Base-by-base conservation (phyloP, 1,140 invertebrate species). In the Solenopsis fugax region DNA sequence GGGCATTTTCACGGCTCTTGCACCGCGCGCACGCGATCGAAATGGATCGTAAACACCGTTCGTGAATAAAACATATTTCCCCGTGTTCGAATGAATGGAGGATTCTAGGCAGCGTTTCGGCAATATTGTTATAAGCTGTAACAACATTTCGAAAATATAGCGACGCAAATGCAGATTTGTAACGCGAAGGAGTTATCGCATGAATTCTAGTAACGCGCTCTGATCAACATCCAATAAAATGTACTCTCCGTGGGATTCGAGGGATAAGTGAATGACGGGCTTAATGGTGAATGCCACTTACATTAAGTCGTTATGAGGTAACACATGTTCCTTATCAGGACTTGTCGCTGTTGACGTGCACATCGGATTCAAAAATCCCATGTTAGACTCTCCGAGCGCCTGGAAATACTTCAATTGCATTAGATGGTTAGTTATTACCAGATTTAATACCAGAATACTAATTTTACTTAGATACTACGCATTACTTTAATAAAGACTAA, bases 371-470 rank as follows among this genome's bases (percentile, higher is more conserved):
- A 96, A 94, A 93, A 97, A 96, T 88, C 96, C 95, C 94, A 97
- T 95, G 89, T 96, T 97, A 88, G 96, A 96, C 88, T 97, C 96
- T 29, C 96, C 96, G 85, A 97, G 95, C 16, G 96, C 96, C 96
- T 97, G 94, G 73, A 95, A 95, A 94, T 94, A 95, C 95, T 95
- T 93, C 94, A 95, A 94, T 94, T 93, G 92, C 92, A 95, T 93
- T 93, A 95, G 93, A 94, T 90, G 86, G 92, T 95, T 95, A 95
- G 93, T 95, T 93, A 92, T 64, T 52, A 60, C 85, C 69, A n/a
- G 87, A 73, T 41, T 37, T 34, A 81, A 48, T 48, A 60, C 41
- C 67, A 72, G 9, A 60, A 24, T 45, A 9, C 13, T 69, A 69
- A 69, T 69, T 41, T 69, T 16, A 81, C 48, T 81, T 81, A 81